These are phyloP conservation scores for Numenius phaeopus DNA, from an alignment of 2,797 vertebrate species.

Conservation along the genomic window DNA sequence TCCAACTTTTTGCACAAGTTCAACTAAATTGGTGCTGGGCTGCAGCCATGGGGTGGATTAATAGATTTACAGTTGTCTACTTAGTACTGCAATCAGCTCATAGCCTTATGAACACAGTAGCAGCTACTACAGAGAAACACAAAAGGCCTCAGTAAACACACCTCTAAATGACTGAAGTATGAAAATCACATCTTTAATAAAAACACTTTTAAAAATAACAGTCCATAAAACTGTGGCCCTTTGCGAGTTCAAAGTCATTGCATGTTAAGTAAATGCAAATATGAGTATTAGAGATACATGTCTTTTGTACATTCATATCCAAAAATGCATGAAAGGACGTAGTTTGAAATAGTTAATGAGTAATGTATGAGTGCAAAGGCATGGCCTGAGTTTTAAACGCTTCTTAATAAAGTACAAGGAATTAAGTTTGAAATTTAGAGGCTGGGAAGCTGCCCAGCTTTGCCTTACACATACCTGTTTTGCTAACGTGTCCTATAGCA, in stretches of 20 bases:
- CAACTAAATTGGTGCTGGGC: not conserved
- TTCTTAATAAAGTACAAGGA: not conserved
- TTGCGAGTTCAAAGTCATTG: not conserved
- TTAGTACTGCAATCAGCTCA: not conserved
- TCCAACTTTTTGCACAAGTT: not conserved
- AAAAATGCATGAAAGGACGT: not conserved
- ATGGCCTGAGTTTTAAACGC: not conserved
- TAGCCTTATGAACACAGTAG: not conserved
- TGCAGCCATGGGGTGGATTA: not conserved
- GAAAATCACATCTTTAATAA: not conserved
- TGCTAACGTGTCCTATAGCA: not conserved
- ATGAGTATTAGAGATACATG: not conserved
- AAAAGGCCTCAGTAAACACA: not conserved
- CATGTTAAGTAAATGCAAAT: not conserved
- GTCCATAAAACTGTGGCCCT: not conserved
- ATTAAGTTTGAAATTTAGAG: not conserved
- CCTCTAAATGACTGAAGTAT: not conserved
- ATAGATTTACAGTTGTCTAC: not conserved
- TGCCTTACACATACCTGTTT: not conserved
- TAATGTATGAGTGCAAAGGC: not conserved
- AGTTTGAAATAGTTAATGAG: not conserved
- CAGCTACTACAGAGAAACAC: not conserved
- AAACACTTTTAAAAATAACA: not conserved
- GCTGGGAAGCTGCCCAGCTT: not conserved
- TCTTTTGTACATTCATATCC: not conserved